phyloP scores from a whole-genome alignment of 2,888 invertebrate species.

The Camptogramma bilineatum region DNA sequence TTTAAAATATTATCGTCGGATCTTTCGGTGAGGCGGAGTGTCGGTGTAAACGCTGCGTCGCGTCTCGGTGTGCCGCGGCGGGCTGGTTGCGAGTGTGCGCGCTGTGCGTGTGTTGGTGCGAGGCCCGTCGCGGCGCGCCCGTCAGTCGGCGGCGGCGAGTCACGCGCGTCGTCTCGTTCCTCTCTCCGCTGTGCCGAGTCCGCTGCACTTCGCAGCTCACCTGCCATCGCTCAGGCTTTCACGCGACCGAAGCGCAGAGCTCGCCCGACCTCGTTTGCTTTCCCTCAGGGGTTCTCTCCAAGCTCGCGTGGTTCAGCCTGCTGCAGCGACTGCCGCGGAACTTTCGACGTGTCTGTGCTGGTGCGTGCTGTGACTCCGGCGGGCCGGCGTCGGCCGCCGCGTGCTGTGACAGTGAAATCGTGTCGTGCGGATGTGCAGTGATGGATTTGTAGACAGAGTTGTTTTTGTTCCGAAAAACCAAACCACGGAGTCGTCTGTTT shows the following conservation, averaged over 20 bases:
- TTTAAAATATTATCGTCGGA: slow-evolving; percentile 74
- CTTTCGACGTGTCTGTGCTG: slow-evolving; percentile 60
- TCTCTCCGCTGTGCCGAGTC: slow-evolving; percentile 61
- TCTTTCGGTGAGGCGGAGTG: slow-evolving; percentile 54
- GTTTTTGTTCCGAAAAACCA: slow-evolving; percentile 65
- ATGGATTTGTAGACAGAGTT: slow-evolving; percentile 80
- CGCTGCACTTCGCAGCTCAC: slow-evolving; percentile 70
- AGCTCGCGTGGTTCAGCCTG: slow-evolving; percentile 54
- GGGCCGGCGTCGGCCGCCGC: slow-evolving; percentile 67
- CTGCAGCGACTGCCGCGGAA: slow-evolving; percentile 66
- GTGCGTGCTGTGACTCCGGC: slow-evolving; percentile 73
- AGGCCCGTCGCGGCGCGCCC: slow-evolving; percentile 79
- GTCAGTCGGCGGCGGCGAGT: slow-evolving; percentile 84
- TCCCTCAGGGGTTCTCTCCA: slow-evolving; percentile 58
- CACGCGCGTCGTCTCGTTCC: slow-evolving; percentile 81
- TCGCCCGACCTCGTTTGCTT: slow-evolving; percentile 70
- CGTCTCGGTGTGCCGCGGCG: slow-evolving; percentile 57
- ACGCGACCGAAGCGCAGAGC: slow-evolving; percentile 79
- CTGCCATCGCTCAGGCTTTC: slow-evolving; percentile 75
- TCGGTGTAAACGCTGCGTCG: slow-evolving; percentile 26
- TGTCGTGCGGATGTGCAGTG: slow-evolving; percentile 85
- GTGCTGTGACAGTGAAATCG: slow-evolving; percentile 84
- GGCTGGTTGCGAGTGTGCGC: slow-evolving; percentile 65
- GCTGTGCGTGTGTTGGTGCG: slow-evolving; percentile 77
- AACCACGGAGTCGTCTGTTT: slow-evolving; percentile 65